Evolutionary conservation across 2,797 vertebrate species (phyloP).

Genomic region (Euthynnus affinis): DNA sequence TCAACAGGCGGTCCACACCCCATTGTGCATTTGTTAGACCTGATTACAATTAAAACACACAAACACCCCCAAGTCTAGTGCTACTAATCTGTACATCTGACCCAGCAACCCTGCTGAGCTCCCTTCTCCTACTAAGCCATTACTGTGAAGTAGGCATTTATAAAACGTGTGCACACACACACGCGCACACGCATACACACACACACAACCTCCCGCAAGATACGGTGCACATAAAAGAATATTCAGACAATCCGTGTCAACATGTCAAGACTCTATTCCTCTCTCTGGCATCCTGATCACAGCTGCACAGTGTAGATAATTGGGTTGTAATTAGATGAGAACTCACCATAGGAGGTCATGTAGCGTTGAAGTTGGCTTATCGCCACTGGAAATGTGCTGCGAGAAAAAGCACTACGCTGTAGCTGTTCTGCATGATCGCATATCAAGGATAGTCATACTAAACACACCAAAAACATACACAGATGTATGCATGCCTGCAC

Average conservation of each 20-base stretch:
- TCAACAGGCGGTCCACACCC: constrained; percentile 49
- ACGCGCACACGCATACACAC: not conserved
- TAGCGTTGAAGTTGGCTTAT: constrained; percentile 26
- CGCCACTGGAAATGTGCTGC: constrained; percentile 48
- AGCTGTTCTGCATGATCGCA: constrained; percentile 55
- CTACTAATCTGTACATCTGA: constrained; percentile 49
- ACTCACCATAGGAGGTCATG: constrained; percentile 52
- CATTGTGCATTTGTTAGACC: constrained; percentile 42
- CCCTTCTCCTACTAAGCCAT: not conserved
- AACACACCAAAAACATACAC: constrained; percentile 33
- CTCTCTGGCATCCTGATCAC: constrained; percentile 49
- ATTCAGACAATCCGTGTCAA: constrained; percentile 56
- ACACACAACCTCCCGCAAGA: not conserved
- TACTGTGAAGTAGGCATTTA: constrained; percentile 11
- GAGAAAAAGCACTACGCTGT: constrained; percentile 19
- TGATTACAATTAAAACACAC: constrained; percentile 64
- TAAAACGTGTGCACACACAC: not conserved
- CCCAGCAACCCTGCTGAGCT: constrained; percentile 19
- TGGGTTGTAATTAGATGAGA: constrained; percentile 71
- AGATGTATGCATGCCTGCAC: constrained; percentile 13
- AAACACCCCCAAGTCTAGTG: constrained; percentile 28
- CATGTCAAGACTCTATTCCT: constrained; percentile 52
- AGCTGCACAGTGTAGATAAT: constrained; percentile 67
- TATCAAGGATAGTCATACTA: constrained; percentile 29
- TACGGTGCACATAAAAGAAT: constrained; percentile 14